Conservation (phyloP, 2,797 vertebrate species). For the Onychomys torridus region DNA sequence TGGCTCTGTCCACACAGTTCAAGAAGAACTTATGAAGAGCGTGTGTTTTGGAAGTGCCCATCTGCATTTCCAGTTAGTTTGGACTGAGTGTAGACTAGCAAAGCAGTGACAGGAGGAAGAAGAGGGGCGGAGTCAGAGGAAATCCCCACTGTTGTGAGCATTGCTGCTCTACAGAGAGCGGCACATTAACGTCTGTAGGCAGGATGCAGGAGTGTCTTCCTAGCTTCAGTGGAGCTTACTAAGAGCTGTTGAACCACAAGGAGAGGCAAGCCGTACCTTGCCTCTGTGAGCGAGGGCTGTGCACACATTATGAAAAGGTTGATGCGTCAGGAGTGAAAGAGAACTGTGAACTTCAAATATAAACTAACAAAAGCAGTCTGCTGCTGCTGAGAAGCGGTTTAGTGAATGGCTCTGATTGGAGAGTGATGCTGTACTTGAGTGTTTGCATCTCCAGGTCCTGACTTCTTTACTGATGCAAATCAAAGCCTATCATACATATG, state of each 20-base stretch:
- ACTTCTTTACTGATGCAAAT: conserved; percentile 41
- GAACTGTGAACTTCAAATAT: conserved; percentile 49
- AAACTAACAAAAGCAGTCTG: conserved; percentile 51
- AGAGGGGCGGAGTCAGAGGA: background rate
- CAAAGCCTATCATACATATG: background rate
- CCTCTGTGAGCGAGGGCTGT: conserved; percentile 10
- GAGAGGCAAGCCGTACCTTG: background rate
- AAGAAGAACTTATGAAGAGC: conserved; percentile 54
- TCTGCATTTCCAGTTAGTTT: conserved; percentile 44
- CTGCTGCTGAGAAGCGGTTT: background rate
- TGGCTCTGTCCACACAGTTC: conserved; percentile 55
- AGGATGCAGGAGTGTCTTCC: background rate
- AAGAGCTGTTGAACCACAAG: conserved; percentile 4
- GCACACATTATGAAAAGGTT: background rate
- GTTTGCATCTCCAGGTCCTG: conserved; percentile 16
- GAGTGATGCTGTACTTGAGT: background rate
- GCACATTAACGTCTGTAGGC: background rate
- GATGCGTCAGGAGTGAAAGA: background rate
- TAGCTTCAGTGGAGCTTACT: background rate
- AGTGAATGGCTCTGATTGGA: background rate
- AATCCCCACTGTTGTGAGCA: background rate
- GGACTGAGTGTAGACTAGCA: conserved; percentile 32
- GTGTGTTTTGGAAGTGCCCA: conserved; percentile 65
- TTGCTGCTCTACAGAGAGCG: background rate
- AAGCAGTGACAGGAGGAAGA: conserved; percentile 8